Percentiles rank a stretch among this genome's conserved stretches.
Conservation (phyloP, 2,888 invertebrate genomes). For the Microctonus brassicae region DNA sequence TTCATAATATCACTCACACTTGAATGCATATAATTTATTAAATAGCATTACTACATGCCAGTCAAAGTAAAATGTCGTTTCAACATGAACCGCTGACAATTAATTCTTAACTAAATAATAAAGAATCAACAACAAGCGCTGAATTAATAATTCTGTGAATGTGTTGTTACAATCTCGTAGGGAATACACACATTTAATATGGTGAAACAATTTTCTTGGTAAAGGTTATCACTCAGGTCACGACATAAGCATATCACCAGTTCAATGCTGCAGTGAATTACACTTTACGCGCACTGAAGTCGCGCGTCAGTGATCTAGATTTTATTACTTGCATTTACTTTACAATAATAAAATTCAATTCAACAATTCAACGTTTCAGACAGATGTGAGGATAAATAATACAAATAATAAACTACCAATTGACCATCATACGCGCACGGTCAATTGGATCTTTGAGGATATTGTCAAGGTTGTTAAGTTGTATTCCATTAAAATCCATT, state of each 20-base stretch:
- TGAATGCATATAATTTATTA: background rate
- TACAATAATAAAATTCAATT: too few relatives aligned
- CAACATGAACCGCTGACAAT: background rate
- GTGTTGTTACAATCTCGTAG: background rate
- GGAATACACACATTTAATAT: conserved; percentile 28
- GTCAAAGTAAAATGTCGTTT: background rate
- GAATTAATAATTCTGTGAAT: background rate
- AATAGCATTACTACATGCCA: background rate
- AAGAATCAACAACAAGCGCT: background rate
- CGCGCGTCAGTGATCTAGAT: background rate
- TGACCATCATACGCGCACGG: conserved; percentile 9
- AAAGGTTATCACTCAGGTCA: conserved; percentile 53
- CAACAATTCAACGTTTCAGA: background rate
- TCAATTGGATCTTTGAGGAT: conserved; percentile 10
- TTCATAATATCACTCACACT: background rate
- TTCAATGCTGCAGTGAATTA: conserved; percentile 10
- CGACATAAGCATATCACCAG: conserved; percentile 46
- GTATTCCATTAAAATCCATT: background rate
- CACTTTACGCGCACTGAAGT: background rate
- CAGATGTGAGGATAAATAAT: background rate
- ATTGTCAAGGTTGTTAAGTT: background rate
- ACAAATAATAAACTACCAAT: conserved; percentile 12
- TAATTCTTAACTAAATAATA: background rate
- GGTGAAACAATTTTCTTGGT: conserved; percentile 37
- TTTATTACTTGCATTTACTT: background rate